Conservation (phyloP, 2,113 vertebrate species). For the Scortum barcoo region DNA sequence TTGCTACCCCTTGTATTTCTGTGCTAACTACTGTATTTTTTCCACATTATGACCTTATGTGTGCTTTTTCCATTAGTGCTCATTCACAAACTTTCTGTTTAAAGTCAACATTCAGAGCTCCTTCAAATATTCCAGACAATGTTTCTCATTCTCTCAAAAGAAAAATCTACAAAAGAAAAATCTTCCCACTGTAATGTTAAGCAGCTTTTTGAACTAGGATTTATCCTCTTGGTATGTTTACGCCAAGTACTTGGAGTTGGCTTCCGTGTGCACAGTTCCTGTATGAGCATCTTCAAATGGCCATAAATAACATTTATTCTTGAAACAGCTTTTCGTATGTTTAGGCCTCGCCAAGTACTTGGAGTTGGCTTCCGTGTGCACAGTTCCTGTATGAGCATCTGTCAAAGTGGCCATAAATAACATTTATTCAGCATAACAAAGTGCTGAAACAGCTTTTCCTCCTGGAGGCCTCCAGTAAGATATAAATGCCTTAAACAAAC, state of each 20-base stretch:
- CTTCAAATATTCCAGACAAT: slow-evolving; percentile 33
- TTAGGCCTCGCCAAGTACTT: too few species aligned
- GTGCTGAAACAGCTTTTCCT: slow-evolving; percentile 49
- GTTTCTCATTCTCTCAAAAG: slow-evolving; percentile 22
- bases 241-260: slow-evolving; percentile 63
- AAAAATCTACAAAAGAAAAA: slow-evolving; percentile 12
- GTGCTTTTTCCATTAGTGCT: slow-evolving; percentile 17
- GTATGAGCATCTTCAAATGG: slow-evolving; percentile 60
- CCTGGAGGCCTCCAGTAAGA: slow-evolving; percentile 19
- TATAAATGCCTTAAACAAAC: slow-evolving; percentile 50
- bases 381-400: slow-evolving; percentile 56
- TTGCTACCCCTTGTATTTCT: not conserved
- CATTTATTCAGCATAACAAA: slow-evolving; percentile 64
- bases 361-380: slow-evolving; percentile 55
- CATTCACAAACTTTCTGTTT: slow-evolving; percentile 27
- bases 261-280: slow-evolving; percentile 55
- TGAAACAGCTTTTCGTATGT: slow-evolving; percentile 58
- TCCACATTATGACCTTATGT: not conserved
- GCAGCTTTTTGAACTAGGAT: slow-evolving; percentile 51
- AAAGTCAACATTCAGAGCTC: slow-evolving; percentile 11
- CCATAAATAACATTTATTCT: slow-evolving; percentile 71
- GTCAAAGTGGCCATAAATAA: slow-evolving; percentile 72
- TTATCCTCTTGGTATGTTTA: slow-evolving; percentile 65
- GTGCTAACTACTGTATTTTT: not conserved
- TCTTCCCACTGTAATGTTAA: slow-evolving; percentile 12